Conservation (phyloP, 2,797 vertebrate species). For the Danio aesculapii region DNA sequence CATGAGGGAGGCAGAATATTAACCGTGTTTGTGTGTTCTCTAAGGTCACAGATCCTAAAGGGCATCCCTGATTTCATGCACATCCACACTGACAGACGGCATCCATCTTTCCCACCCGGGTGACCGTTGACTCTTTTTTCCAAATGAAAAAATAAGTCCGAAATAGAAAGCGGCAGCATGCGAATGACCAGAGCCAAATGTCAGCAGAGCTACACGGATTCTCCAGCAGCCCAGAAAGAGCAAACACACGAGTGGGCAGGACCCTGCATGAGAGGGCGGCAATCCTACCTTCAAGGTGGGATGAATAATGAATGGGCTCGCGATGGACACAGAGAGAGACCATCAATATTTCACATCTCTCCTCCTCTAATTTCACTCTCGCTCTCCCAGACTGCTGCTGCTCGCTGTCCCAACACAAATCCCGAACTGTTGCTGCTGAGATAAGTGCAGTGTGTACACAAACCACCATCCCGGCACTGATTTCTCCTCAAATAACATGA, state of each 20-base stretch:
- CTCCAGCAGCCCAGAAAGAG: slow-evolving; percentile 62
- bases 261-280: slow-evolving; percentile 77
- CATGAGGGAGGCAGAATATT: slow-evolving; percentile 29
- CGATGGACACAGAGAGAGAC: slow-evolving; percentile 85
- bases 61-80: slow-evolving; percentile 34
- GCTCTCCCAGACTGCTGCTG: slow-evolving; percentile 69
- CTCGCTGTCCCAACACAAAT: slow-evolving; percentile 67
- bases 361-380: slow-evolving; percentile 87
- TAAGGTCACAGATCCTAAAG: slow-evolving; percentile 35
- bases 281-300: slow-evolving; percentile 89
- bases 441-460: slow-evolving; percentile 33
- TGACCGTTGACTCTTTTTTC: slow-evolving; percentile 45
- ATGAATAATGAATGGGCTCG: slow-evolving; percentile 93
- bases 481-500: slow-evolving; percentile 23
- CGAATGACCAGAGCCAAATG: slow-evolving; percentile 64
- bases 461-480: slow-evolving; percentile 26
- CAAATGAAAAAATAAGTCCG: slow-evolving; percentile 45
- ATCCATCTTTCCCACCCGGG: slow-evolving; percentile 13
- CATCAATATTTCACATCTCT: slow-evolving; percentile 96
- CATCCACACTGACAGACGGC: slow-evolving; percentile 30
- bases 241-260: slow-evolving; percentile 74
- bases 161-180: slow-evolving; percentile 52
- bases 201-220: slow-evolving; percentile 64
- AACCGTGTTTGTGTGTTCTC: slow-evolving; percentile 38
- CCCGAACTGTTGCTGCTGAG: slow-evolving; percentile 64